Percentiles rank a stretch among this genome's conserved stretches.
These are phyloP conservation scores for Hylaeus volcanicus DNA, from an alignment of 1,140 invertebrate genomes.

Conservation along the genomic window DNA sequence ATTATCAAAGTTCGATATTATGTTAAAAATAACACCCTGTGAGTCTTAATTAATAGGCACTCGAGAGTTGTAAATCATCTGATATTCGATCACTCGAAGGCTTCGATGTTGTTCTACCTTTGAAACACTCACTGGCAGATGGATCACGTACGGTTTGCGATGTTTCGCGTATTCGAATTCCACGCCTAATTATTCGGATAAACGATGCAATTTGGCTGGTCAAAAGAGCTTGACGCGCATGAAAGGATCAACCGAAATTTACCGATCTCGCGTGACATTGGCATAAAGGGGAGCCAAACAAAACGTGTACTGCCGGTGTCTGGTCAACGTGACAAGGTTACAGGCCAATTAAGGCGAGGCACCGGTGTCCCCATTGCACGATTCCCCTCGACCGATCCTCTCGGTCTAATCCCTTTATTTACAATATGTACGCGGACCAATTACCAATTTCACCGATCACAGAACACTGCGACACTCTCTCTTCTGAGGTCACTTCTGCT, in stretches of 20 bases:
- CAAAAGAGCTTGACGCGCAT: too few species aligned
- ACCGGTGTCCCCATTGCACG: slow-evolving; percentile 28
- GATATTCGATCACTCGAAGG: too few species aligned
- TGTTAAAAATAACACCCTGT: too few species aligned
- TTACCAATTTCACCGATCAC: slow-evolving; percentile 20
- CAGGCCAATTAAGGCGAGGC: slow-evolving; percentile 29
- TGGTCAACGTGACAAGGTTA: slow-evolving; percentile 39
- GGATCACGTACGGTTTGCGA: too few species aligned
- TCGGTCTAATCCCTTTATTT: slow-evolving; percentile 29
- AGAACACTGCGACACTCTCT: background rate
- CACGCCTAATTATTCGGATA: background rate
- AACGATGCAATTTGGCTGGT: background rate
- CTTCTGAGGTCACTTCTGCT: too few species aligned
- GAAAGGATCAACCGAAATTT: background rate
- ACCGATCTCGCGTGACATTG: slow-evolving; percentile 4
- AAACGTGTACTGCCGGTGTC: background rate
- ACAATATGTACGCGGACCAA: slow-evolving; percentile 9
- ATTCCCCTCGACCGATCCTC: slow-evolving; percentile 1
- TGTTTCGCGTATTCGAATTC: too few species aligned
- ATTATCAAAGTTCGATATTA: too few species aligned
- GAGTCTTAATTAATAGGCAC: too few species aligned
- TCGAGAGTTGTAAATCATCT: too few species aligned
- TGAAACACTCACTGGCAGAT: too few species aligned
- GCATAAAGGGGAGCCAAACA: background rate
- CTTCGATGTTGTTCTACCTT: too few species aligned